Conservation (phyloP, 2,113 vertebrate genomes). For the Danionella cerebrum region DNA sequence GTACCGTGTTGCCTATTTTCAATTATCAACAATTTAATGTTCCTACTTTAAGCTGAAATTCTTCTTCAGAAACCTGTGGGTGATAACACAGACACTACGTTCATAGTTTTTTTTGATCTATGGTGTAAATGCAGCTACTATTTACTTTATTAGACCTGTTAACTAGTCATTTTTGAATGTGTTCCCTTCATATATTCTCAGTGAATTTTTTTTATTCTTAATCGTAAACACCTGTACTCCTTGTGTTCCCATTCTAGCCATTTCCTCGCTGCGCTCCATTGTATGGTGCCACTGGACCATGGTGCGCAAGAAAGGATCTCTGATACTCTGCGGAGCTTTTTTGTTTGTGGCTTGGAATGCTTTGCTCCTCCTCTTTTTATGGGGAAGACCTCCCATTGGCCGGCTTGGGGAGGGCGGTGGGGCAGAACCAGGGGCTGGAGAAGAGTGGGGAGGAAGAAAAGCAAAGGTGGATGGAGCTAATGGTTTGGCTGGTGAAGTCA, state of each 20-base stretch:
- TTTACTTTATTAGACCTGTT: too few species aligned
- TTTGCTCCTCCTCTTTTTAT: conserved; percentile 85
- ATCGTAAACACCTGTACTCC: background rate
- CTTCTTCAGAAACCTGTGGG: too few species aligned
- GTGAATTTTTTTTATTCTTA: background rate
- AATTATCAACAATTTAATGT: too few species aligned
- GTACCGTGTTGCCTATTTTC: too few species aligned
- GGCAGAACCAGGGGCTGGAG: conserved; percentile 60
- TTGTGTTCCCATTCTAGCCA: conserved; percentile 27
- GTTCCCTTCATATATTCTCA: too few species aligned
- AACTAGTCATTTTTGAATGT: too few species aligned
- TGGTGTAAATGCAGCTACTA: too few species aligned
- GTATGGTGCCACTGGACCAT: conserved; percentile 69
- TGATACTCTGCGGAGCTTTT: conserved; percentile 79
- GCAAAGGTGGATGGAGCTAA: conserved; percentile 44
- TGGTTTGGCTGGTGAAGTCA: conserved; percentile 73
- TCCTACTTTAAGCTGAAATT: too few species aligned
- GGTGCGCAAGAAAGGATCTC: conserved; percentile 82
- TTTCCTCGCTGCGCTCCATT: conserved; percentile 41
- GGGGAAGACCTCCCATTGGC: conserved; percentile 72
- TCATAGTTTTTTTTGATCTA: too few species aligned
- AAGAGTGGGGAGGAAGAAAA: conserved; percentile 56
- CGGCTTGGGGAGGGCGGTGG: conserved; percentile 56
- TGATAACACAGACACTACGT: too few species aligned
- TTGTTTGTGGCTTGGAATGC: conserved; percentile 89